Percentiles rank a stretch among this genome's conserved stretches.
phyloP scores from a whole-genome alignment of 2,888 invertebrate genomes.

The Teinopalpus imperialis region DNA sequence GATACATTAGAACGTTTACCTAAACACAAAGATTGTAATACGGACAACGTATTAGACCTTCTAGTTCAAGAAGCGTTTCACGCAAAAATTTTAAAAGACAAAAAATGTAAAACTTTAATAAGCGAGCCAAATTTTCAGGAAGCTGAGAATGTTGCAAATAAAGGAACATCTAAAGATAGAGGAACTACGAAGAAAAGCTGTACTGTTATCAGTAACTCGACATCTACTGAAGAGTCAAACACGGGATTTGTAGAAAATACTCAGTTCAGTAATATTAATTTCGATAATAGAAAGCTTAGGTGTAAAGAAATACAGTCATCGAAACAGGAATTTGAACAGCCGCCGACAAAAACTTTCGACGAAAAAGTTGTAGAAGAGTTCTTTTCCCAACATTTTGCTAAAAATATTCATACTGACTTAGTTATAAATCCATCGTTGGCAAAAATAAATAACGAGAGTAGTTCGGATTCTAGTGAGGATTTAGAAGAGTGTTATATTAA shows the following conservation, averaged over 20 bases:
- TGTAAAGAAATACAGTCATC: constrained; percentile 1
- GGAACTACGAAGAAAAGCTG: constrained; percentile 27
- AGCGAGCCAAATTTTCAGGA: not conserved
- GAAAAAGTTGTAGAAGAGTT: too few relatives aligned
- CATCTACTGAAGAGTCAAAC: constrained; percentile 55
- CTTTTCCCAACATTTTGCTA: constrained; percentile 51
- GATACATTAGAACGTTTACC: constrained; percentile 50
- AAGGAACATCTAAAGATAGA: constrained; percentile 19
- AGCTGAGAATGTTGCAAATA: constrained; percentile 26
- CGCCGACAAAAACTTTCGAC: too few relatives aligned
- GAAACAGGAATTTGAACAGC: constrained; percentile 21
- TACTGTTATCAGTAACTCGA: constrained; percentile 40
- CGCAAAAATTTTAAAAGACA: constrained; percentile 25
- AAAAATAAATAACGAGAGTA: constrained; percentile 54
- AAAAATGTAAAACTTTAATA: constrained; percentile 12
- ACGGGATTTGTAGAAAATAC: constrained; percentile 49
- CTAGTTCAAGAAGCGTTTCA: constrained; percentile 54
- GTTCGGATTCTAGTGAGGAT: constrained; percentile 51
- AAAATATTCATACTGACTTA: constrained; percentile 40
- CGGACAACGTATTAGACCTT: constrained; percentile 51
- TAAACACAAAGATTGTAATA: constrained; percentile 42
- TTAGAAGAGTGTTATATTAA: constrained; percentile 40
- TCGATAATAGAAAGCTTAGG: constrained; percentile 15
- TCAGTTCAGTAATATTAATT: constrained; percentile 40
- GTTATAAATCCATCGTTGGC: constrained; percentile 56